Evolutionary conservation across 2,888 invertebrate genomes (phyloP).

Genomic region (Ischnus inquisitorius): DNA sequence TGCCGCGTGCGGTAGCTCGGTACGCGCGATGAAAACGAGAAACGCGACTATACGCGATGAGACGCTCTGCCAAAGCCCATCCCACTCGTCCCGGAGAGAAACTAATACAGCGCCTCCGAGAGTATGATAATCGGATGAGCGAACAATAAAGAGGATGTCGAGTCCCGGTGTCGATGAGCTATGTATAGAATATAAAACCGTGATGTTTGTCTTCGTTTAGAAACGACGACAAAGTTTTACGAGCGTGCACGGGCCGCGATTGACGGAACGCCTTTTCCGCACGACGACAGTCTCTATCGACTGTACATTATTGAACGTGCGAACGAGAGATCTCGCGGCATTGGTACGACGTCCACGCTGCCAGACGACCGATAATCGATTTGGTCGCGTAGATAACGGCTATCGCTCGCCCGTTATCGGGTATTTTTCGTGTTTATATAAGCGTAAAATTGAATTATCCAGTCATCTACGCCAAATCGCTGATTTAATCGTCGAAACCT

Average conservation of each 20-base stretch:
- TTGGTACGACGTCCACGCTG: background rate
- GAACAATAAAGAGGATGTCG: background rate
- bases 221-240: too few relatives aligned
- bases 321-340: background rate
- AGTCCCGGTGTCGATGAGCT: background rate
- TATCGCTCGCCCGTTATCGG: slow-evolving; percentile 26
- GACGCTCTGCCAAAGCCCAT: background rate
- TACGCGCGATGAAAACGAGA: background rate
- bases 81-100: background rate
- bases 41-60: background rate
- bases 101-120: background rate
- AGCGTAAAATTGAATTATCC: background rate
- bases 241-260: background rate
- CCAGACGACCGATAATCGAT: slow-evolving; percentile 12
- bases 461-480: background rate
- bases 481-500: background rate
- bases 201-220: background rate
- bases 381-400: slow-evolving; percentile 23
- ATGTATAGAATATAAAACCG: background rate
- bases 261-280: background rate
- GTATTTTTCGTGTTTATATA: slow-evolving; percentile 18
- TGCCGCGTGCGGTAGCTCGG: background rate
- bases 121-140: background rate
- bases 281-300: background rate
- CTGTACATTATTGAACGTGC: background rate